phyloP scores from a whole-genome alignment of 2,888 invertebrate genomes.

The Lissocephala sabroskyi region DNA sequence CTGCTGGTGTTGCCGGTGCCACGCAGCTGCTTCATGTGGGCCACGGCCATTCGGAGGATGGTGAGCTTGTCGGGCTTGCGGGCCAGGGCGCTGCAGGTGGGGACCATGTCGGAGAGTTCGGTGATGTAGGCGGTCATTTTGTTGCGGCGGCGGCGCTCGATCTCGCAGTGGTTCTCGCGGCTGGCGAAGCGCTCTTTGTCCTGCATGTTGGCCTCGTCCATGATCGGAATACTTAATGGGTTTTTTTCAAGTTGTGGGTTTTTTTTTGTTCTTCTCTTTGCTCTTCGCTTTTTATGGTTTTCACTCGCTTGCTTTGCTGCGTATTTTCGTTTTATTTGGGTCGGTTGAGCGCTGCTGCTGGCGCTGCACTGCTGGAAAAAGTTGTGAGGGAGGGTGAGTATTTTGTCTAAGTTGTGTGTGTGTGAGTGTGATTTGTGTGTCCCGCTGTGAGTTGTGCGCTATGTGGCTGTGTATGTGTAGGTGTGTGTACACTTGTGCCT shows the following conservation, averaged over 20 bases:
- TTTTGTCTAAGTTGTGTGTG: constrained; percentile 51
- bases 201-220: constrained; percentile 95
- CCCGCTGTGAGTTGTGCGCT: not conserved
- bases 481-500: constrained; percentile 7
- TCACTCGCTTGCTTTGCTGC: constrained; percentile 32
- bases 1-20: constrained; percentile 96
- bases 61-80: constrained; percentile 99
- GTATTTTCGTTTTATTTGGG: constrained; percentile 52
- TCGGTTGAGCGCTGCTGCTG: constrained; percentile 23
- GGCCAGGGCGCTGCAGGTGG: constrained; percentile 97
- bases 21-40: constrained; percentile 98
- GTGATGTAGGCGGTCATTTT: constrained; percentile 99
- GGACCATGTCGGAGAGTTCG: constrained; percentile 99
- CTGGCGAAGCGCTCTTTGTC: constrained; percentile 97
- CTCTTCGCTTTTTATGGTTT: constrained; percentile 17
- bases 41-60: constrained; percentile 98
- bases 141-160: constrained; percentile 97
- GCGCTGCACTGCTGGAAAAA: constrained; percentile 37
- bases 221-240: constrained; percentile 69
- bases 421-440: constrained; percentile 13
- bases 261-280: constrained; percentile 12
- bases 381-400: constrained; percentile 38
- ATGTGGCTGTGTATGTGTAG: constrained; percentile 4
- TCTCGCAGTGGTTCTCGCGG: constrained; percentile 99
- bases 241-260: constrained; percentile 19